Base-by-base conservation (phyloP, 2,797 vertebrate genomes). In the Cetoscarus ocellatus region DNA sequence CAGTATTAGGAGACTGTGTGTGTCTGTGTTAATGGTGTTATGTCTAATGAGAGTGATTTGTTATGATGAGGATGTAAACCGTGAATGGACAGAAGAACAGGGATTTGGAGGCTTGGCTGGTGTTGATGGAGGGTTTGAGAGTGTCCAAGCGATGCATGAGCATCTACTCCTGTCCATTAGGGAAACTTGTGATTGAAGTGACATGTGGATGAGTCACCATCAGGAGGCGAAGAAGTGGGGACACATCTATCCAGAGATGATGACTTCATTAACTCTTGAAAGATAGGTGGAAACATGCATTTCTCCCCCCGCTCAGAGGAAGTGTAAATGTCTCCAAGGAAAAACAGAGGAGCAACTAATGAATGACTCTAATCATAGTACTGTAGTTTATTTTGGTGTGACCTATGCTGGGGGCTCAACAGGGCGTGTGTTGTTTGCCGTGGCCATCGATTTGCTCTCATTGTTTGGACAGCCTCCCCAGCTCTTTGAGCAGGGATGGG, bases 221-320 rank as follows among this genome's bases (percentile, higher is more conserved):
- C 66, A 66, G 58, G 50, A 79, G 70, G 72, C n/a, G 38, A 76
- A 74, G 34, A 76, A 85, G 86, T 87, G 67, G 76, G 72, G 80
- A 77, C 82, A 65, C 69, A 43, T 77, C 75, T 51, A 68, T 62
- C 13, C 0, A 43, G 69, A 58, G 70, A 73, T 70, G 76, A 85
- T 83, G 86, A 88, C 89, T 87, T 90, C 82, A 90, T 90, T 85
- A 86, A 61, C 39, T 76, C 57, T 50, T 86, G 75, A 88, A 87
- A 85, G 77, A 86, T 67, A 60, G 68, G 87, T 83, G 70, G 70
- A 89, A 80, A 79, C 65, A 78, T 77, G 71, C 57, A 13, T 73
- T 62, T 67, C 72, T 42, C 48, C 49, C 61, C 49, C 61, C 53
- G 11, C 40, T 75, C 18, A 1, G 49, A 12, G 10, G 15, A 17